Conservation (phyloP, 2,113 vertebrate species). For the Phrynocephalus versicolor region DNA sequence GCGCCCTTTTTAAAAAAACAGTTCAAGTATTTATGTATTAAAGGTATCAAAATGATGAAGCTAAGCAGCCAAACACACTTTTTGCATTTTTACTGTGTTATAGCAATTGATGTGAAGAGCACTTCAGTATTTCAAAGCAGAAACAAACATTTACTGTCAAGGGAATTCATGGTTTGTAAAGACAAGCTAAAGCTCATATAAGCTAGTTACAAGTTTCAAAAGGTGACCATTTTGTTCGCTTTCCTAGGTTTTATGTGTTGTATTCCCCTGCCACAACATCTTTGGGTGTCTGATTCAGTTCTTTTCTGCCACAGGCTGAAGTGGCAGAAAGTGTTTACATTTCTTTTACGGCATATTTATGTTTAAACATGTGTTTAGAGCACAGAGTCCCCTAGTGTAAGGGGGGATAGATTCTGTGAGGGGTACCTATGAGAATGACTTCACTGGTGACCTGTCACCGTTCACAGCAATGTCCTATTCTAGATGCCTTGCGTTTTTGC, state of each 20-base stretch:
- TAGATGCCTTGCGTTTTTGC: not conserved
- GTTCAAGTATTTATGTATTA: not conserved
- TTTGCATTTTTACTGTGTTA: not conserved
- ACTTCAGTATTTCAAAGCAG: not conserved
- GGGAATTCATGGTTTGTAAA: not conserved
- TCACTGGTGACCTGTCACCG: not conserved
- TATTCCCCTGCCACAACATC: not conserved
- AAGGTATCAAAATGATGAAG: constrained; percentile 3
- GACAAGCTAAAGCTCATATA: not conserved
- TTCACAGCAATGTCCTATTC: not conserved
- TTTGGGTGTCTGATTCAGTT: not conserved
- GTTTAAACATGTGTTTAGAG: not conserved
- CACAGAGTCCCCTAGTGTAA: not conserved
- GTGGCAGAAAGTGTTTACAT: not conserved
- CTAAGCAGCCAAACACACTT: constrained; percentile 17
- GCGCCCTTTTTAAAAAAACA: not conserved
- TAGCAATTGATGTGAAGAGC: not conserved
- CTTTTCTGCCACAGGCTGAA: not conserved
- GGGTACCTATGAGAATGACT: not conserved
- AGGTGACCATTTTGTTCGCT: not conserved
- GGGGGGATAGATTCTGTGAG: not conserved
- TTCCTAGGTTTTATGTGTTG: not conserved
- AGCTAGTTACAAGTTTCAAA: not conserved
- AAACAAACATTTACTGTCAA: not conserved
- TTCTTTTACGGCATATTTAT: not conserved